phyloP scores from a whole-genome alignment of 2,888 invertebrate species.

The Chironomus riparius region DNA sequence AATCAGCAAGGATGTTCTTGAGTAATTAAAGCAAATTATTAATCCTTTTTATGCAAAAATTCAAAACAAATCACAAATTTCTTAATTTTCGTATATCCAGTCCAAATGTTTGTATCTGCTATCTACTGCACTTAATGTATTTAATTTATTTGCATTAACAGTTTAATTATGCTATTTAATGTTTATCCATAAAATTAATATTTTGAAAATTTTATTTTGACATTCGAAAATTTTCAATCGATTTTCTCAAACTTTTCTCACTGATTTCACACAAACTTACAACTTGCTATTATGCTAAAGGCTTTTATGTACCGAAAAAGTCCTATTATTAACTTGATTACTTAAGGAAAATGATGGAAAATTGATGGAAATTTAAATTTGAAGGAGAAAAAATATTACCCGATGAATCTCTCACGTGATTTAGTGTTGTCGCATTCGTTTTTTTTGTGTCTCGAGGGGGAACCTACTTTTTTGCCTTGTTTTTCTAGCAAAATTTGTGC shows the following conservation, averaged over 20 bases:
- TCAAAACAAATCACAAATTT: too few relatives aligned
- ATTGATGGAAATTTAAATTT: neutral
- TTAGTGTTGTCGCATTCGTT: constrained; percentile 44
- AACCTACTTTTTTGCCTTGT: neutral
- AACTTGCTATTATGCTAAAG: neutral
- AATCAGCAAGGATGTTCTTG: too few relatives aligned
- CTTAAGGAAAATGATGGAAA: neutral
- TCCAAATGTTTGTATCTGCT: too few relatives aligned
- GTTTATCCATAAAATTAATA: neutral
- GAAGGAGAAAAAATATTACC: constrained; percentile 3
- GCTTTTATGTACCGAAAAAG: neutral
- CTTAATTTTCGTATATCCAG: too few relatives aligned
- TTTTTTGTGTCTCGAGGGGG: neutral
- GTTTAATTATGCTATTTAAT: neutral
- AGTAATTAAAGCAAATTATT: too few relatives aligned
- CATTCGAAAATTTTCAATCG: constrained; percentile 2
- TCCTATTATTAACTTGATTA: neutral
- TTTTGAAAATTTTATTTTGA: neutral
- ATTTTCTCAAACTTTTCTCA: neutral
- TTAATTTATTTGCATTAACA: neutral
- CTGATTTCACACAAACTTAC: constrained; percentile 1
- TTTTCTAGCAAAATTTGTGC: neutral
- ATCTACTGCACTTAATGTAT: too few relatives aligned
- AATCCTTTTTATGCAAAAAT: too few relatives aligned
- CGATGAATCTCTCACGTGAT: constrained; percentile 50